Percentiles rank a stretch among this genome's conserved stretches.
Evolutionary conservation across 2,113 vertebrate species (phyloP).

Genomic region (Alouatta palliata): DNA sequence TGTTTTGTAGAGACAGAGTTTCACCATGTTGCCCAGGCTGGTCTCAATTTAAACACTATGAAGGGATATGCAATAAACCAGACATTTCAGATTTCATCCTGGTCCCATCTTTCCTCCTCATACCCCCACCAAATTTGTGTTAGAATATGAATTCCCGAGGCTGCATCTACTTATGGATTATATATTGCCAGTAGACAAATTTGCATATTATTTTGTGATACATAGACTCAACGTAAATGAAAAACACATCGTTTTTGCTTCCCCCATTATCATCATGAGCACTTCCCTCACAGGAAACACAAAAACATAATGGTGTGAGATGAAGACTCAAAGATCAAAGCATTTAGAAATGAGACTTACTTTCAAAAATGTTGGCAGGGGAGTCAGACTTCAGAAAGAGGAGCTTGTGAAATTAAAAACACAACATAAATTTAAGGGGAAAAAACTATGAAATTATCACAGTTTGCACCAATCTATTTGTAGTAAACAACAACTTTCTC

Average conservation of each 20-base stretch:
- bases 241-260: neutral
- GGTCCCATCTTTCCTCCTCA: neutral
- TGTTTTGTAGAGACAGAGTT: too few relatives aligned
- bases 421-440: constrained; percentile 1
- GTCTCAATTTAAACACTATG: neutral
- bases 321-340: neutral
- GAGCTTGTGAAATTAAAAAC: neutral
- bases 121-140: neutral
- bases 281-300: constrained; percentile 21
- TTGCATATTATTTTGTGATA: neutral
- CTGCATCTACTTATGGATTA: neutral
- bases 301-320: neutral
- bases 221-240: neutral
- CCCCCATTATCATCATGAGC: neutral
- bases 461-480: neutral
- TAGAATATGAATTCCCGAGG: neutral
- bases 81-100: neutral
- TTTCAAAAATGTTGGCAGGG: neutral
- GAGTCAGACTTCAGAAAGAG: constrained; percentile 2
- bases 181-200: neutral
- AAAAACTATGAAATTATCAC: neutral
- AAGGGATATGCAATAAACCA: neutral
- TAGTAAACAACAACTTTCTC: neutral
- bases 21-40: too few relatives aligned
- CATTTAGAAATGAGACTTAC: neutral